Conservation (phyloP, 2,113 vertebrate genomes). For the Nesoenas mayeri region DNA sequence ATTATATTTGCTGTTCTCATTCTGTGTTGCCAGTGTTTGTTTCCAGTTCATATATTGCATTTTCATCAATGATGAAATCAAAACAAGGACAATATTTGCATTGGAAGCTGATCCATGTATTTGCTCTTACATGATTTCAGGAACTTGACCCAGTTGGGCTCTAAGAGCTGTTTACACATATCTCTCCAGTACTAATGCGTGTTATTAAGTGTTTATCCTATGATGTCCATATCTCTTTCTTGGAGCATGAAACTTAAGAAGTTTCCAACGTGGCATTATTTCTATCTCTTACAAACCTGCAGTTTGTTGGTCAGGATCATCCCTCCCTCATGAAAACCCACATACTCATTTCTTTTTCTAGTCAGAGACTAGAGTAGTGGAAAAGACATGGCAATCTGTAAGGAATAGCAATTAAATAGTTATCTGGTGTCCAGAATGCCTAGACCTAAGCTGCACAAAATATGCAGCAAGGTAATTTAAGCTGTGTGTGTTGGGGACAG, state of each 20-base stretch:
- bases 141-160: background rate
- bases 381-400: background rate
- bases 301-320: background rate
- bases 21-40: background rate
- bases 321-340: background rate
- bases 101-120: background rate
- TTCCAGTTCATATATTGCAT: background rate
- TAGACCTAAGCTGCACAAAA: background rate
- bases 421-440: background rate
- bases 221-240: background rate
- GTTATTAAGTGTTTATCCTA: background rate
- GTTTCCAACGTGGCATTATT: background rate
- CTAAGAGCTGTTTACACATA: background rate
- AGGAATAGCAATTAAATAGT: background rate
- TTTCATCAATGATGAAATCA: background rate
- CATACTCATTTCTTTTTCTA: background rate
- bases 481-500: background rate
- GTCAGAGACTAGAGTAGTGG: background rate
- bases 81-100: background rate
- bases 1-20: background rate
- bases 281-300: background rate
- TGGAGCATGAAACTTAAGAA: background rate
- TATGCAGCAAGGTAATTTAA: background rate
- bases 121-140: background rate
- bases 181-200: background rate